A percentile compares a stretch with the other conserved stretches of the same genome.
Evolutionary conservation across 2,113 vertebrate species (phyloP).

Genomic region (Lampris incognitus): DNA sequence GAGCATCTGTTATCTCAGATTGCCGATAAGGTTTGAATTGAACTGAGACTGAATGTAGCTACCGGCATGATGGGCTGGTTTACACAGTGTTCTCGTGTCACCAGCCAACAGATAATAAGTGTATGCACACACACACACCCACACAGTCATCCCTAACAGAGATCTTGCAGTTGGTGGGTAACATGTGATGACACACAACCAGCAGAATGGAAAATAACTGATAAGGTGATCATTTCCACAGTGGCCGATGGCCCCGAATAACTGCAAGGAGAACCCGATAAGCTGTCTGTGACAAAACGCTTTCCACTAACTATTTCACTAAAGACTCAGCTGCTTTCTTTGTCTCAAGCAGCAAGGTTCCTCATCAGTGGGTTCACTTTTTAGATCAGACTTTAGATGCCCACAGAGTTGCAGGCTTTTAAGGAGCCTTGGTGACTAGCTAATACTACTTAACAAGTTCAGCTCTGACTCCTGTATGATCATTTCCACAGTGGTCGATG

Average conservation of each 20-base stretch:
- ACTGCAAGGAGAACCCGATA: constrained; percentile 58
- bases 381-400: constrained; percentile 27
- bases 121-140: constrained; percentile 14
- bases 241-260: constrained; percentile 43
- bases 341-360: constrained; percentile 44
- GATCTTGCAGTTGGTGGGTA: constrained; percentile 67
- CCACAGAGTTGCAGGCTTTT: too few relatives aligned
- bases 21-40: constrained; percentile 6
- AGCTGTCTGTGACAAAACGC: constrained; percentile 51
- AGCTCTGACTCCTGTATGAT: too few relatives aligned
- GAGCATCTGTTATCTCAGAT: not conserved
- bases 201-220: constrained; percentile 80
- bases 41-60: constrained; percentile 54
- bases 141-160: constrained; percentile 50
- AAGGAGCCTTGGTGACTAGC: too few relatives aligned
- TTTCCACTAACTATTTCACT: constrained; percentile 59
- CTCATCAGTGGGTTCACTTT: constrained; percentile 27
- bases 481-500: not conserved
- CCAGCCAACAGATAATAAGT: constrained; percentile 47
- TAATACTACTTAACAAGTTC: too few relatives aligned
- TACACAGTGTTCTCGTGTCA: constrained; percentile 48
- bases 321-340: constrained; percentile 48
- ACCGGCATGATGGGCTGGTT: constrained; percentile 21
- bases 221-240: constrained; percentile 78
- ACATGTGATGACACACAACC: constrained; percentile 74